phyloP scores from a whole-genome alignment of 2,888 invertebrate species.

The Disparrhopalites patrizii region DNA sequence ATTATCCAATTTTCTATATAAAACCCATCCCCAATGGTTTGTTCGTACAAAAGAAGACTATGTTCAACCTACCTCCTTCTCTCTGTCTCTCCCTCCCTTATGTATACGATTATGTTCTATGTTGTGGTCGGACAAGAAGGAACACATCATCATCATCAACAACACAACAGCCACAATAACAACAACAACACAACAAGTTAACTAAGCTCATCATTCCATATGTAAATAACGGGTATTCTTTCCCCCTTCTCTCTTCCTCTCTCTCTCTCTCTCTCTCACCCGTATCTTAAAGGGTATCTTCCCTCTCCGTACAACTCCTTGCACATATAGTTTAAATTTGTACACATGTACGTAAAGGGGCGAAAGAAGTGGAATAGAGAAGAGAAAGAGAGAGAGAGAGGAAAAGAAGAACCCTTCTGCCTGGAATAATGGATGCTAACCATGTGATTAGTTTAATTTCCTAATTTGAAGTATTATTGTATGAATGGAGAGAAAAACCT shows the following conservation, averaged over 20 bases:
- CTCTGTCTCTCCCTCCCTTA: too few relatives aligned
- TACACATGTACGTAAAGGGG: too few relatives aligned
- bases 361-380: background rate
- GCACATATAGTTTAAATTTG: too few relatives aligned
- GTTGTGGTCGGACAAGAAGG: background rate
- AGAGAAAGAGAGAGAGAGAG: background rate
- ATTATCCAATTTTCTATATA: constrained; percentile 27
- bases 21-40: constrained; percentile 7
- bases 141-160: constrained; percentile 7
- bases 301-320: too few relatives aligned
- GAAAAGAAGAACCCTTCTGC: background rate
- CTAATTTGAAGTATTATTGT: constrained; percentile 30
- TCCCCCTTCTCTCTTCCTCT: background rate
- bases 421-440: constrained; percentile 25
- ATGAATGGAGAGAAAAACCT: constrained; percentile 16
- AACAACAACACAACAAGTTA: constrained; percentile 11
- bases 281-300: too few relatives aligned
- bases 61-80: too few relatives aligned
- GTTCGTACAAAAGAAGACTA: background rate
- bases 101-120: too few relatives aligned
- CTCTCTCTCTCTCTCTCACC: background rate
- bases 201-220: constrained; percentile 11
- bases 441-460: constrained; percentile 31
- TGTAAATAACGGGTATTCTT: constrained; percentile 3
- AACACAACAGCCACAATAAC: too few relatives aligned